These are phyloP conservation scores for Phymorhynchus buccinoides DNA, from an alignment of 1,140 invertebrate species.

Conservation along the genomic window DNA sequence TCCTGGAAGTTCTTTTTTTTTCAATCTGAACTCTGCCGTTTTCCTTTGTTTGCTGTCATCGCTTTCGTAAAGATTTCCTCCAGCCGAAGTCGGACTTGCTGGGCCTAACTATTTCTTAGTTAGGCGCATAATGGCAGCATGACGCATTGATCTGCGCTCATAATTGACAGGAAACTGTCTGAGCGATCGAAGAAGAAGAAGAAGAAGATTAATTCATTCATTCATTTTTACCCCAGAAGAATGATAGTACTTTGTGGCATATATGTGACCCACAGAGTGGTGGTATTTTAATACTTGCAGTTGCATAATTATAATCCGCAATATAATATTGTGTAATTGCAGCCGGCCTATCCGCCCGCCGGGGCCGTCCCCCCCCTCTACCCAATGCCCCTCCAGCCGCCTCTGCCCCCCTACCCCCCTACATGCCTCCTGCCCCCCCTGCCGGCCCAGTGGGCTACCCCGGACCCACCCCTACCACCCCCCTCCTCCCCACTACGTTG, in stretches of 20 bases:
- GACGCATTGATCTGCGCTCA: too few relatives aligned
- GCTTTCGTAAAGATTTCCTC: too few relatives aligned
- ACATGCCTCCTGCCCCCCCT: conserved; percentile 17
- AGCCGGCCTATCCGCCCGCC: conserved; percentile 26
- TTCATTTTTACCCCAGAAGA: not conserved
- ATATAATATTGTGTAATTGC: not conserved
- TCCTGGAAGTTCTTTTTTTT: too few relatives aligned
- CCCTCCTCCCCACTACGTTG: conserved; percentile 32
- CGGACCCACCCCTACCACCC: conserved; percentile 13
- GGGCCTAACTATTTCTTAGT: too few relatives aligned
- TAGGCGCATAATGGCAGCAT: too few relatives aligned
- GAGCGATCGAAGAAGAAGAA: too few relatives aligned
- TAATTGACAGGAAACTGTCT: too few relatives aligned
- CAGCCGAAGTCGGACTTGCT: too few relatives aligned
- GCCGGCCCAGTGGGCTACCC: not conserved
- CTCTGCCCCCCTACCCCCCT: not conserved
- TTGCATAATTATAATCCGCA: not conserved
- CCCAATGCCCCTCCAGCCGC: conserved; percentile 1
- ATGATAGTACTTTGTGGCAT: too few relatives aligned
- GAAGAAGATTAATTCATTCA: too few relatives aligned
- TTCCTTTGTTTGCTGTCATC: too few relatives aligned
- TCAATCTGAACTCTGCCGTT: too few relatives aligned
- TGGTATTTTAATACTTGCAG: not conserved
- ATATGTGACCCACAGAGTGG: not conserved
- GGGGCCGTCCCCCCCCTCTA: conserved; percentile 12